Percentiles rank a stretch among this genome's conserved stretches.
Conservation (phyloP, 53 echinoderm and acorn worm species). For the Astropecten irregularis region DNA sequence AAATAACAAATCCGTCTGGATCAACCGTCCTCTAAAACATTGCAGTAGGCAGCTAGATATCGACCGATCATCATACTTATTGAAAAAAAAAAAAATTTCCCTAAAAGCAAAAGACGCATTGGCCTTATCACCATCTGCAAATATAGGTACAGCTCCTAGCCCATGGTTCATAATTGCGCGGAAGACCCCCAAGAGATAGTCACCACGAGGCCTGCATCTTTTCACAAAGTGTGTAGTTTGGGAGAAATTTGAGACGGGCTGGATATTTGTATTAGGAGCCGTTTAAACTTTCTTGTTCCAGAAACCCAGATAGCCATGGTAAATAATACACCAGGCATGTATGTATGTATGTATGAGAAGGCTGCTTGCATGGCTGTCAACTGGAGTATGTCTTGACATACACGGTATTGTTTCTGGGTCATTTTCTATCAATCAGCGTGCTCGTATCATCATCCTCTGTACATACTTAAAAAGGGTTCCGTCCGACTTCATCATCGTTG, state of each 20-base stretch:
- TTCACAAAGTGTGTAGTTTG: conserved; percentile 33
- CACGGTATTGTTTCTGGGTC: neutral
- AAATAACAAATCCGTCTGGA: no score
- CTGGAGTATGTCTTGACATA: no score
- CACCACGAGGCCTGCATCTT: neutral
- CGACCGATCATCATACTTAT: neutral
- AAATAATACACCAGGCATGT: neutral
- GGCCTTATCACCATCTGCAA: no score
- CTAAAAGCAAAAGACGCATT: neutral
- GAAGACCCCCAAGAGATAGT: conserved; percentile 12
- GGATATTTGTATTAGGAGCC: no score
- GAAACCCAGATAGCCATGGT: conserved; percentile 34
- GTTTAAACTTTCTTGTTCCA: conserved; percentile 2
- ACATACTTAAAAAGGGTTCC: no score
- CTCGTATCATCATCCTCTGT: no score
- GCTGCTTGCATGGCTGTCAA: no score
- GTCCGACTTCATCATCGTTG: neutral
- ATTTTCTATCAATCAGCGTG: no score
- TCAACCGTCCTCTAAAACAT: no score
- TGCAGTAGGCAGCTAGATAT: no score
- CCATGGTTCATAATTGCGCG: neutral
- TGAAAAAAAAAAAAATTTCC: neutral
- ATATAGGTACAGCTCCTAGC: neutral
- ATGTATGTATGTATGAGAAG: neutral
- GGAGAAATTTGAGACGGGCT: conserved; percentile 5